A percentile compares a stretch with the other conserved stretches of the same genome.
Evolutionary conservation across 2,113 vertebrate species (phyloP).

Genomic region (Phalacrocorax brasilianus): DNA sequence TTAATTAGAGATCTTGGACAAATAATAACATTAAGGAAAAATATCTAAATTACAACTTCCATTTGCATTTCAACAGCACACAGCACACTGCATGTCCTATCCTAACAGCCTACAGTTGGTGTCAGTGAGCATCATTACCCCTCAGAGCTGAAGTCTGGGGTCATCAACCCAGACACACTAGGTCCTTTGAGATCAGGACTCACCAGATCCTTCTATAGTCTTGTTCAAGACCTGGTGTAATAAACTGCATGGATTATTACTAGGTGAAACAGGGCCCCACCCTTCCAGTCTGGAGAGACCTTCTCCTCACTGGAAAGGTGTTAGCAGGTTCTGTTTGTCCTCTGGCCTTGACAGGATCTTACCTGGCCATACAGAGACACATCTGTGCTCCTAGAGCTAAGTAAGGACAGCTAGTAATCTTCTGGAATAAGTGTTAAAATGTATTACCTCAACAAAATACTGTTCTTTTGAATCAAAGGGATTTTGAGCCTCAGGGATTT

Average conservation of each 20-base stretch:
- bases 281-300: background rate
- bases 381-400: background rate
- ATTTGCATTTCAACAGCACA: background rate
- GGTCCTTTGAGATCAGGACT: background rate
- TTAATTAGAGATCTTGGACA: background rate
- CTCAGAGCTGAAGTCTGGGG: background rate
- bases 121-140: accelerated
- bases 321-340: background rate
- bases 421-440: background rate
- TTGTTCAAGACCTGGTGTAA: background rate
- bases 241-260: background rate
- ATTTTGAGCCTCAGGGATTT: background rate
- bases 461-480: background rate
- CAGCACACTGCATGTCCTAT: background rate
- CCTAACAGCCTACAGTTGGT: background rate
- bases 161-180: background rate
- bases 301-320: background rate
- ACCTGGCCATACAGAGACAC: background rate
- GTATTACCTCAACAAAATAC: background rate
- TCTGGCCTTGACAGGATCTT: background rate
- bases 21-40: background rate
- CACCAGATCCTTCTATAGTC: background rate
- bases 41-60: background rate
- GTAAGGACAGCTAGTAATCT: background rate
- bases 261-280: background rate